These are phyloP conservation scores for Spatula versicolor DNA, from an alignment of 2,797 vertebrate species.

Conservation along the genomic window DNA sequence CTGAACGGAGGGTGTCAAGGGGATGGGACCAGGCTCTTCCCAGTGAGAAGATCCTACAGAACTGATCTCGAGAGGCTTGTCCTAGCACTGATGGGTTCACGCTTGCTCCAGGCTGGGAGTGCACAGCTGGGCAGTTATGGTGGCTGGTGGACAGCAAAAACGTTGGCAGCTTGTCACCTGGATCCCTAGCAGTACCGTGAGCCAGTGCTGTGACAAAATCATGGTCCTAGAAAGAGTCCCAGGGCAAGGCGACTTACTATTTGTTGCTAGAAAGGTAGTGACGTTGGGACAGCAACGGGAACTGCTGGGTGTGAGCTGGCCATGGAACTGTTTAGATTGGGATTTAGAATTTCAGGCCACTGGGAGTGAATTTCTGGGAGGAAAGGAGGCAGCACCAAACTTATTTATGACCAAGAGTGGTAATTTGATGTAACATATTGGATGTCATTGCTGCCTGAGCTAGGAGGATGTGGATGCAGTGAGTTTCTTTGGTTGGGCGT, in stretches of 20 bases:
- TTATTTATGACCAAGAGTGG: neutral
- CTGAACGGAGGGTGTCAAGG: too few species aligned
- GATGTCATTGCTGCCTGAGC: neutral
- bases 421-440: neutral
- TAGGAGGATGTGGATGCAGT: neutral
- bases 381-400: neutral
- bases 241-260: neutral
- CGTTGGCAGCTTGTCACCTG: neutral
- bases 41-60: neutral
- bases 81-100: neutral
- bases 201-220: neutral
- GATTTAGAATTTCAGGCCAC: neutral
- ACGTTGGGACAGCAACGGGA: neutral
- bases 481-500: neutral
- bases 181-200: neutral
- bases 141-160: neutral
- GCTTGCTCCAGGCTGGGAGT: fast-evolving
- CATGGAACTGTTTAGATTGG: neutral
- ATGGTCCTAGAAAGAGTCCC: neutral
- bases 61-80: neutral
- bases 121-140: fast-evolving
- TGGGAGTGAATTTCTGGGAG: neutral
- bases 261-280: neutral
- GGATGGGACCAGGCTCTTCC: too few species aligned
- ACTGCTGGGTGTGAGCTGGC: neutral